Conservation (phyloP, 2,797 vertebrate species). For the Rhabdophis nuchalis region DNA sequence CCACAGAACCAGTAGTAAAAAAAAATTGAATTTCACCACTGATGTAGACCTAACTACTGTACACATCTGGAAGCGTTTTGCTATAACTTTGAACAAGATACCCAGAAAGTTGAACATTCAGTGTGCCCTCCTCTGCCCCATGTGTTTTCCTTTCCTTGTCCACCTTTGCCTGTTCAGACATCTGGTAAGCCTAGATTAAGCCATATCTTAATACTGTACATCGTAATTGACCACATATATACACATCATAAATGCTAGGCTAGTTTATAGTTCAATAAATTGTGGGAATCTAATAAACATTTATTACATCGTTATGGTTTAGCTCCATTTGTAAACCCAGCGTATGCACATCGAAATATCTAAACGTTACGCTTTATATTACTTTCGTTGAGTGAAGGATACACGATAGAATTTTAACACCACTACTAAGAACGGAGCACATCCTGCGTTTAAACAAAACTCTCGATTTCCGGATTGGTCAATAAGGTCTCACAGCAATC, state of each 20-base stretch:
- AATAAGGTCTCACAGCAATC: fast-evolving
- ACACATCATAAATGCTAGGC: neutral
- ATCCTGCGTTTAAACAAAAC: fast-evolving
- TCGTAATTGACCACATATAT: neutral
- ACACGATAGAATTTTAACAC: neutral
- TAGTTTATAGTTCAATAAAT: neutral
- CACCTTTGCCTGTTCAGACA: neutral
- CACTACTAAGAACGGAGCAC: neutral
- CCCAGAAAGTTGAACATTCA: neutral
- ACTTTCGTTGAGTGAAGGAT: neutral
- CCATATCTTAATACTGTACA: neutral
- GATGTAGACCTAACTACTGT: neutral
- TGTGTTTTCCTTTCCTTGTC: neutral
- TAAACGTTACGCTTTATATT: neutral
- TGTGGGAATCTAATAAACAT: neutral
- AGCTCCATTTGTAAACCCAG: neutral
- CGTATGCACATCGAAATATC: neutral
- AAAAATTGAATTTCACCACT: too few species aligned
- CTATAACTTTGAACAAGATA: neutral
- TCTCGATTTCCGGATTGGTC: neutral
- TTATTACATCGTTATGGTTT: neutral
- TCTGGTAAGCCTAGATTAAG: neutral
- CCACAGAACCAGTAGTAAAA: too few species aligned
- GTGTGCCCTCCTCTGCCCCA: neutral
- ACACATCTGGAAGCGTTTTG: neutral